Evolutionary conservation across 2,888 invertebrate species (phyloP), one percentile per base, ranked within the genome.

Genomic region (Rhabditoides inermis): DNA sequence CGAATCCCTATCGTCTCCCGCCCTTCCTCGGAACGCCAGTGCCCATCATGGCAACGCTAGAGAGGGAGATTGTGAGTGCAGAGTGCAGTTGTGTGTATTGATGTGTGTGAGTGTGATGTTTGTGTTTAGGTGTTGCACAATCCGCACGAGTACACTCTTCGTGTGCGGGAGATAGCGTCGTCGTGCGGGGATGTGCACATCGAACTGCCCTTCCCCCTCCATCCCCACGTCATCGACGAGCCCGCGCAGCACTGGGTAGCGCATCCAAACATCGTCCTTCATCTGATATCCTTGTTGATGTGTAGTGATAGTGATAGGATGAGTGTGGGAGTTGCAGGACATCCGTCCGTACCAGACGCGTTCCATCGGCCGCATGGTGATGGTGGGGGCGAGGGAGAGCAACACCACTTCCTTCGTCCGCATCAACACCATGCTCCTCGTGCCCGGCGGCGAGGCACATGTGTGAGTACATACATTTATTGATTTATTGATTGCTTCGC

Each of bases 21-120:
- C 91, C 95, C 51, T 84, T 92, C 77, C 84, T 90, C 58, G 90
- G 88, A 58, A 85, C 90, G 62, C 86, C 86, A 77, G 84, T 92
- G 77, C 94, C 95, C 58, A 82, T 87, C 74, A 92, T 95, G 82
- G 87, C 88, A 67, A 86, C 87, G 61, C 86, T 90, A 76, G 84
- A 87, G 6, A 60, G 56, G 32, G 56, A 54, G 3, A 51, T 61
- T 26, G 61, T 68, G 26, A 50, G 51, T 32, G 10, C 40, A 39
- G 10, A 10, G 7, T 12, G 40, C 18, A 18, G 20, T 12, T 39
- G 18, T 15, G 22, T n/a, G 40, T n/a, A 39, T 30, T 27, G 46
- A 32, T 22, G 18, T 35, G 26, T 23, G 28, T 35, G 35, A 23
- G 15, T 20, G 28, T 15, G 22, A n/a, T 6, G 20, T 30, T 51